phyloP scores from a whole-genome alignment of 2,113 vertebrate species.

The Chaetops frenatus region DNA sequence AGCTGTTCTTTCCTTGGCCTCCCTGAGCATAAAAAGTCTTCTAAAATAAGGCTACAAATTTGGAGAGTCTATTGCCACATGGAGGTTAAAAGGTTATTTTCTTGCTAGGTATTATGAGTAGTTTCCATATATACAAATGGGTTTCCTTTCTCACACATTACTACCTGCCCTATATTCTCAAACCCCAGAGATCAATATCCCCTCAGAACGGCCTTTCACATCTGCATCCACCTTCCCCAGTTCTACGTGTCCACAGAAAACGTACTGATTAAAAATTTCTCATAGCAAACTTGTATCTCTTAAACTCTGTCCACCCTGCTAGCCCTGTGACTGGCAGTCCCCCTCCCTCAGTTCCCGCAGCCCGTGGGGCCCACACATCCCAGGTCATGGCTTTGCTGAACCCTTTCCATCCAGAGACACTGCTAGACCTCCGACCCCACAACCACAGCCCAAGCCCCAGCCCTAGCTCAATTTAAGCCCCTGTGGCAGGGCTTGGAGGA shows the following conservation, averaged over 20 bases:
- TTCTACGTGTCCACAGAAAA: neutral
- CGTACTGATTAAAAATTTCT: neutral
- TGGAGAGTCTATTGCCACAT: neutral
- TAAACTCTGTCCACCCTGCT: accelerated
- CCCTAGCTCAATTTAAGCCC: neutral
- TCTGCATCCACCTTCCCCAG: neutral
- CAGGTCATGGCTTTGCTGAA: neutral
- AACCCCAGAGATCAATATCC: neutral
- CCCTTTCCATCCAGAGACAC: neutral
- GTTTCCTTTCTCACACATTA: neutral
- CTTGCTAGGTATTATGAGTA: neutral
- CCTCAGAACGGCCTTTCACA: neutral
- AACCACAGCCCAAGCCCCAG: neutral
- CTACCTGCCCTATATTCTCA: neutral
- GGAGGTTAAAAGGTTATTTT: neutral
- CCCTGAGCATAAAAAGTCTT: neutral
- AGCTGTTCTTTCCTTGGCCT: neutral
- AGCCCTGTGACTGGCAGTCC: neutral
- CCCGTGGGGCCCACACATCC: neutral
- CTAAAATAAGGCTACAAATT: neutral
- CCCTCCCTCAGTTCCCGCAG: neutral
- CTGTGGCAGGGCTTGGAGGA: neutral
- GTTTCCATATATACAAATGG: neutral
- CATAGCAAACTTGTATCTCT: neutral
- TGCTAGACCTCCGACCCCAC: neutral